Evolutionary conservation across 2,797 vertebrate genomes (phyloP), one percentile per base, ranked within the genome.

Genomic region (Poeciliopsis infans): DNA sequence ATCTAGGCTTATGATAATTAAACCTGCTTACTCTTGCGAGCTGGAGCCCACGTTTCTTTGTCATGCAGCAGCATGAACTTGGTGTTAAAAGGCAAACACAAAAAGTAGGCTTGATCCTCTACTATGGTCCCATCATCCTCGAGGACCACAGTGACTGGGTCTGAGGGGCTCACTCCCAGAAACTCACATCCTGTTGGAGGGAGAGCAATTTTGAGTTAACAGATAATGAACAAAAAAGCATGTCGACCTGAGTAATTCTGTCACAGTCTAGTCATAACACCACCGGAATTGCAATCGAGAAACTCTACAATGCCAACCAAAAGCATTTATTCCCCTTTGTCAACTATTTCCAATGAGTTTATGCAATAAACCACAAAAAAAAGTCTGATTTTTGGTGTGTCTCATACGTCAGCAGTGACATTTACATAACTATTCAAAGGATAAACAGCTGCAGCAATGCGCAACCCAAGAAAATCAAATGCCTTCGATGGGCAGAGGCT

Each of bases 91-190:
- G 98, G 97, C 39, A 99, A 93, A 86, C 97, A 98, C 80, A 95
- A 78, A 88, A 99, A 99, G 80, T 98, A 99, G 80, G 96, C 95
- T 0, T 98, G 94, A 13, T 99, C 98, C 23, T 97, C 96, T 39
- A 99, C 96, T n/a, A 99, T 96, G 3, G 98, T 99, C 71, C 98
- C 98, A 74, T 99, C 98, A n/a, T 97, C 96, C 33, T 97, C 98
- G 7, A 99, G 94, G 12, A 98, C 97, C 75, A 99, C 89, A 7
- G 96, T 96, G 84, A 97, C 81, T 0, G 93, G 76, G 7, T 92
- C 88, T 39, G 55, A 69, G 4, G 93, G 59, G 45, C 89, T 85
- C 46, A 97, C 93, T 5, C 95, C 95, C 75, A 99, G 93, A 80
- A 91, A 85, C 76, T 94, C 89, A 31, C 87, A 74, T 11, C 97